phyloP scores from a whole-genome alignment of 1,140 invertebrate species.

The Drepana arcuata region DNA sequence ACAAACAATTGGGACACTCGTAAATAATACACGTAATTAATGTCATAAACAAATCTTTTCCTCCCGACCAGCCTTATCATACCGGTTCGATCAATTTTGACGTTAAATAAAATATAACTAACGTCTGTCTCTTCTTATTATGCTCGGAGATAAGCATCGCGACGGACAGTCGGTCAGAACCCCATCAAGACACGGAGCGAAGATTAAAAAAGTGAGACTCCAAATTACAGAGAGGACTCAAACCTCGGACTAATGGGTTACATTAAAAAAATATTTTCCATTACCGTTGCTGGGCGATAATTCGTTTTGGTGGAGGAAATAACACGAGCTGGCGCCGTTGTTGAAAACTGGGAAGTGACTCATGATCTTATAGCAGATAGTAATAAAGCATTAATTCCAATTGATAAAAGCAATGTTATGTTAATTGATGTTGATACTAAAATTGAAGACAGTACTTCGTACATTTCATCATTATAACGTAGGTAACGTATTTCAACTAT shows the following conservation, averaged over 20 bases:
- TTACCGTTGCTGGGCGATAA: slow-evolving; percentile 49
- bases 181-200: slow-evolving; percentile 46
- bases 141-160: slow-evolving; percentile 60
- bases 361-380: slow-evolving; percentile 15
- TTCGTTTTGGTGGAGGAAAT: slow-evolving; percentile 30
- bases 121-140: slow-evolving; percentile 68
- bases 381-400: slow-evolving; percentile 18
- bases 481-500: too few relatives aligned
- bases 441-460: too few relatives aligned
- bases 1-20: slow-evolving; percentile 22
- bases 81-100: slow-evolving; percentile 60
- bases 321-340: slow-evolving; percentile 22
- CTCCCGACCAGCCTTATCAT: slow-evolving; percentile 45
- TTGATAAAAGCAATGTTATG: slow-evolving; percentile 13
- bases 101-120: slow-evolving; percentile 71
- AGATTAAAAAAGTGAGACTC: slow-evolving; percentile 53
- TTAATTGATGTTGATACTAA: too few relatives aligned
- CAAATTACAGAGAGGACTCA: slow-evolving; percentile 59
- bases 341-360: slow-evolving; percentile 32
- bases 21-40: slow-evolving; percentile 53
- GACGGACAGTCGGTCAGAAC: slow-evolving; percentile 64
- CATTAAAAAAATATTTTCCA: slow-evolving; percentile 68
- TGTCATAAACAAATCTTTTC: slow-evolving; percentile 60
- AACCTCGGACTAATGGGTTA: slow-evolving; percentile 55
- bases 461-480: too few relatives aligned